Percentiles rank a stretch among this genome's conserved stretches.
Conservation (phyloP, 2,888 invertebrate genomes). For the Caenorhabditis sulstoni region DNA sequence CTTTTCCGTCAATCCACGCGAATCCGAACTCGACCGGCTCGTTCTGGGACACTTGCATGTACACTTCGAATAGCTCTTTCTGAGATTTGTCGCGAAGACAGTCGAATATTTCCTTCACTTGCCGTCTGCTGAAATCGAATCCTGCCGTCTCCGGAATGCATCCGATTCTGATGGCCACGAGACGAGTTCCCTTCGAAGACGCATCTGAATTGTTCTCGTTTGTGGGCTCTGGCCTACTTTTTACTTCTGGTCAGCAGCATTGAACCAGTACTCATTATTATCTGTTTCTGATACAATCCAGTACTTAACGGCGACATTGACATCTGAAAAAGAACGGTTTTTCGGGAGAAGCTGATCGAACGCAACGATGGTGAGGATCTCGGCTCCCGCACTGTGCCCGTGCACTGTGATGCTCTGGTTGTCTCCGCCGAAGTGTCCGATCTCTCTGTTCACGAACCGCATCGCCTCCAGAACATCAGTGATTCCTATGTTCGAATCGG, state of each 20-base stretch:
- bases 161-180: not conserved
- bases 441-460: constrained; percentile 6
- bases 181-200: constrained; percentile 1
- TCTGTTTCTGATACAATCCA: constrained; percentile 7
- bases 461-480: constrained; percentile 2
- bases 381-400: constrained; percentile 2
- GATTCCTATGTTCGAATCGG: constrained; percentile 1
- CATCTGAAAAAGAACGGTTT: not conserved
- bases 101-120: not conserved
- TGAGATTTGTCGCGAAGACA: not conserved
- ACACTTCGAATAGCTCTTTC: not conserved
- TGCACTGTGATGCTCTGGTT: not conserved
- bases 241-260: not conserved
- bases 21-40: not conserved
- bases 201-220: not conserved
- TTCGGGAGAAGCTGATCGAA: no score
- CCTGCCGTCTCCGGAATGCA: not conserved
- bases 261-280: not conserved
- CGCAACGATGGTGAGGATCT: not conserved
- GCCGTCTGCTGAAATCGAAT: not conserved
- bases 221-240: no score
- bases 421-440: not conserved
- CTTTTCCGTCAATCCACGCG: constrained; percentile 6
- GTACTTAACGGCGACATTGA: not conserved
- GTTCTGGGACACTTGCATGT: not conserved